Percentiles rank a stretch among this genome's conserved stretches.
Evolutionary conservation across 2,797 vertebrate genomes (phyloP).

Genomic region (Karalla daura): DNA sequence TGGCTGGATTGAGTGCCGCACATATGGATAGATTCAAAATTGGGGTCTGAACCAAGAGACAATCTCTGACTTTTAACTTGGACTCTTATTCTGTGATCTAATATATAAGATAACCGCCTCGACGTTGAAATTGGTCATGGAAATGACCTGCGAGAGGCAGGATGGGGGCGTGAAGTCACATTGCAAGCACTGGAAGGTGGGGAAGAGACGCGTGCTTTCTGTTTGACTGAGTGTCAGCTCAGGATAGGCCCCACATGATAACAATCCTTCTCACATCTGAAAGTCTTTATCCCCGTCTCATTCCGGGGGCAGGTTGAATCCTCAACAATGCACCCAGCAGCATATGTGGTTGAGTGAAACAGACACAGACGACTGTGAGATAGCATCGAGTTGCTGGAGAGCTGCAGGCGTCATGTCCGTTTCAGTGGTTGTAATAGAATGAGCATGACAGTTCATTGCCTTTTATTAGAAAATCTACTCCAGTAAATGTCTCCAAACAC

Average conservation of each 20-base stretch:
- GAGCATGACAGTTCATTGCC: neutral
- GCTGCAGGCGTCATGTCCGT: neutral
- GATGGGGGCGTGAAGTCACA: constrained; percentile 24
- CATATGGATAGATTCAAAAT: constrained; percentile 50
- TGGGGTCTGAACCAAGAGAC: constrained; percentile 38
- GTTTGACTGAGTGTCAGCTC: constrained; percentile 50
- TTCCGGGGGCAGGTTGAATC: constrained; percentile 48
- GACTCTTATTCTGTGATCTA: neutral
- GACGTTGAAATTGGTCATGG: constrained; percentile 21
- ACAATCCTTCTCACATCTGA: constrained; percentile 67
- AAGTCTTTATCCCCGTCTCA: constrained; percentile 61
- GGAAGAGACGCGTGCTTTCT: constrained; percentile 33
- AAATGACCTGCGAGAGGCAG: neutral
- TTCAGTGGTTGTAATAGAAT: neutral
- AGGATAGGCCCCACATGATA: constrained; percentile 54
- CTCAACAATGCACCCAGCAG: constrained; percentile 26
- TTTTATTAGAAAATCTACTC: neutral
- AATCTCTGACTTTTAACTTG: constrained; percentile 16
- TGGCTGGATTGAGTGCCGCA: constrained; percentile 27
- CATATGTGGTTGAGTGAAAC: constrained; percentile 24
- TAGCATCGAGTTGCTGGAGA: neutral
- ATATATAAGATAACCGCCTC: constrained; percentile 13
- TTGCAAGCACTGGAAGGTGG: constrained; percentile 38
- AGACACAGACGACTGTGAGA: constrained; percentile 8
- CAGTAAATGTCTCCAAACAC: neutral